A percentile compares a stretch with the other conserved stretches of the same genome.
phyloP scores from a whole-genome alignment of 2,888 invertebrate species.

The Cheilosia grossa region DNA sequence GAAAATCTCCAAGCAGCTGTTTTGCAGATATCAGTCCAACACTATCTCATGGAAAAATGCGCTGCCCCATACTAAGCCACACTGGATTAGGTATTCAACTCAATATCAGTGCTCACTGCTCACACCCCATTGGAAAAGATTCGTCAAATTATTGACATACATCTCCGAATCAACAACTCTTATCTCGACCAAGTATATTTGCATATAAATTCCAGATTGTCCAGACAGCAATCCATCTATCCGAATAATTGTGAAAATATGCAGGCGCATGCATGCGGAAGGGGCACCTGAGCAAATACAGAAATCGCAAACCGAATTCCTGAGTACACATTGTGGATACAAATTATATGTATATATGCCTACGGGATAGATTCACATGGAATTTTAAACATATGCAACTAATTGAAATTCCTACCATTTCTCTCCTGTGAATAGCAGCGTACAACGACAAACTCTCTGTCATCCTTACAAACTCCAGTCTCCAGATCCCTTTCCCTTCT shows the following conservation, averaged over 20 bases:
- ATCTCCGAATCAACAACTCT: slow-evolving; percentile 23
- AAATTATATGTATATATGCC: slow-evolving; percentile 13
- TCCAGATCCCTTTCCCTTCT: slow-evolving; percentile 16
- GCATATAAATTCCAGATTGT: slow-evolving; percentile 40
- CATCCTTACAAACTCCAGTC: slow-evolving; percentile 23
- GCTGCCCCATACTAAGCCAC: no score
- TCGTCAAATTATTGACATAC: slow-evolving; percentile 9
- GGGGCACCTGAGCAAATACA: slow-evolving; percentile 62
- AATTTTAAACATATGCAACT: slow-evolving; percentile 73
- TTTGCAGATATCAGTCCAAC: no score
- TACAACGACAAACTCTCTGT: slow-evolving; percentile 59
- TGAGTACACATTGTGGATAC: slow-evolving; percentile 30
- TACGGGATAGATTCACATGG: slow-evolving; percentile 38
- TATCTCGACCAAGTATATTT: slow-evolving; percentile 34
- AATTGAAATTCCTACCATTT: slow-evolving; percentile 70
- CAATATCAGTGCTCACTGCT: neutral
- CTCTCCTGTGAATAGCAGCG: slow-evolving; percentile 5
- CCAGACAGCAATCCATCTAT: slow-evolving; percentile 33
- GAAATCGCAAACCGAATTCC: slow-evolving; percentile 68
- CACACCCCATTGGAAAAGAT: neutral
- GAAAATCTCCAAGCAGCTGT: no score
- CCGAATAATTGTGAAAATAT: slow-evolving; percentile 60
- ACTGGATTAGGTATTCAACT: no score
- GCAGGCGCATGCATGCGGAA: slow-evolving; percentile 53
- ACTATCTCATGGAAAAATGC: no score